phyloP scores from a whole-genome alignment of 2,113 vertebrate species.

The Anthoscopus minutus region DNA sequence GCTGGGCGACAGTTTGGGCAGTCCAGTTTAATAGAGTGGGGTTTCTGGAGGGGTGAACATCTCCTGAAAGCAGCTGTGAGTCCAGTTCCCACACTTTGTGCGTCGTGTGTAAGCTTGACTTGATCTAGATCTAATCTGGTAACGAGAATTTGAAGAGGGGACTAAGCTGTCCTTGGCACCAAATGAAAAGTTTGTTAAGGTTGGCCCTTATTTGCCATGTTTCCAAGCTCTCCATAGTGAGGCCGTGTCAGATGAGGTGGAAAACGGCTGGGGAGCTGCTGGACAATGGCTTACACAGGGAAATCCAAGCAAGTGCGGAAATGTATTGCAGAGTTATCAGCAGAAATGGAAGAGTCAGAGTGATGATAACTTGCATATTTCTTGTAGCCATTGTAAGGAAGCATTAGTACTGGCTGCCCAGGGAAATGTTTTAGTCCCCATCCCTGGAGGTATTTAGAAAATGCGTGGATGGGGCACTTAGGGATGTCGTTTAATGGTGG shows the following conservation, averaged over 20 bases:
- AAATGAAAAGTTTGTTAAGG: not conserved
- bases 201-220: fast-evolving
- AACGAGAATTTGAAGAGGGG: not conserved
- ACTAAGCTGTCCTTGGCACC: not conserved
- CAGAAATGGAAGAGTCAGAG: not conserved
- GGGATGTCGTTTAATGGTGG: not conserved
- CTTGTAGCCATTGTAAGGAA: not conserved
- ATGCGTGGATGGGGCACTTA: not conserved
- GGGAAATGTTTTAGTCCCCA: no score
- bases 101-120: not conserved
- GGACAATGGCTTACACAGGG: not conserved
- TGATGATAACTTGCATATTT: not conserved
- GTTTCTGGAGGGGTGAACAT: no score
- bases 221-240: not conserved
- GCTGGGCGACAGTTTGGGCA: fast-evolving
- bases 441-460: not conserved
- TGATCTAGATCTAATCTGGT: no score
- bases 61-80: not conserved
- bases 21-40: fast-evolving
- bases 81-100: fast-evolving
- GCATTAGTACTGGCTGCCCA: not conserved
- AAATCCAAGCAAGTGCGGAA: not conserved
- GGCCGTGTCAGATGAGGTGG: fast-evolving
- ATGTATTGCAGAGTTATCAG: not conserved
- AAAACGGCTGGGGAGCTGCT: not conserved